phyloP scores from a whole-genome alignment of 2,888 invertebrate genomes.

The Pterobdella sp. region DNA sequence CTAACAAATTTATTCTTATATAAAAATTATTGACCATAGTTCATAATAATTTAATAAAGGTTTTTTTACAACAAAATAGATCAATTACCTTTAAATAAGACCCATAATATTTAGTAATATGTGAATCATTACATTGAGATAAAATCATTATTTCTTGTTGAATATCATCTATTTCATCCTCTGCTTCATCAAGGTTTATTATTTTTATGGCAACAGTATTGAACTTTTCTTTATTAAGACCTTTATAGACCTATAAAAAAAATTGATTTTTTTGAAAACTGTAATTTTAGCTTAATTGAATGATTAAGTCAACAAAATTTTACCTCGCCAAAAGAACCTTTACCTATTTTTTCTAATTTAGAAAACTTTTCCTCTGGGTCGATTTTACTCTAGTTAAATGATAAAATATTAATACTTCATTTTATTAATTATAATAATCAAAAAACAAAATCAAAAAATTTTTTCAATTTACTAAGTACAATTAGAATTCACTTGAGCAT shows the following conservation, averaged over 20 bases:
- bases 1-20: too few species aligned
- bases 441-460: too few species aligned
- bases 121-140: conserved; percentile 97
- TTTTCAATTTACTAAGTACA: too few species aligned
- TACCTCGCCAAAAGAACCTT: conserved; percentile 75
- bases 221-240: conserved; percentile 73
- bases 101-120: conserved; percentile 98
- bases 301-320: background rate
- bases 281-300: background rate
- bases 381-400: conserved; percentile 54
- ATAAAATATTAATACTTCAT: too few species aligned
- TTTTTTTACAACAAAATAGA: background rate
- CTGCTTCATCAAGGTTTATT: conserved; percentile 97
- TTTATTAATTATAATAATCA: too few species aligned
- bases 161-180: conserved; percentile 99
- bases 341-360: conserved; percentile 67
- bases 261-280: conserved; percentile 36
- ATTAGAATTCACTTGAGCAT: too few species aligned
- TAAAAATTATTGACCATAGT: too few species aligned
- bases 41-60: too few species aligned
- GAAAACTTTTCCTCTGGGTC: conserved; percentile 99
- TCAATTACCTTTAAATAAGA: conserved; percentile 88
- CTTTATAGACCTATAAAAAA: conserved; percentile 95
- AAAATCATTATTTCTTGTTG: conserved; percentile 95
- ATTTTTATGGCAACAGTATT: conserved; percentile 61